A percentile compares a stretch with the other conserved stretches of the same genome.
phyloP scores from a whole-genome alignment of 1,140 invertebrate species.

The Drosophila lacteicornis region DNA sequence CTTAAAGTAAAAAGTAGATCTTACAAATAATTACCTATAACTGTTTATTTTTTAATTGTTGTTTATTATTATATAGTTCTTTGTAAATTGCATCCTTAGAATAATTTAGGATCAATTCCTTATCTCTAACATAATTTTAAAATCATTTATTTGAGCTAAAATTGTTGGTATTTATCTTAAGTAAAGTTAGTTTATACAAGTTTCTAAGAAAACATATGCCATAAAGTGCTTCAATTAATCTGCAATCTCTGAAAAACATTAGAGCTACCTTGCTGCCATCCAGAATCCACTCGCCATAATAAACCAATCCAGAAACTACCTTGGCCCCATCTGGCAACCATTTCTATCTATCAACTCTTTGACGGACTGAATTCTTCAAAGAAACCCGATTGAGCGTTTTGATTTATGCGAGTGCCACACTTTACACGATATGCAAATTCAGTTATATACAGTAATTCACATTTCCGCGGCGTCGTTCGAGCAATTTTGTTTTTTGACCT shows the following conservation, averaged over 20 bases:
- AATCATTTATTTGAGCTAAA: no score
- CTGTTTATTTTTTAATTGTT: no score
- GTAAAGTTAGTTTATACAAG: no score
- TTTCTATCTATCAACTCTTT: constrained; percentile 2
- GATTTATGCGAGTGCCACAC: constrained; percentile 43
- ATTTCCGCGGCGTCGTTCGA: constrained; percentile 30
- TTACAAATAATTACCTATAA: no score
- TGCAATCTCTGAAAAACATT: neutral
- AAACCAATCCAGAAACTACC: neutral
- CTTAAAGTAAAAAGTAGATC: no score
- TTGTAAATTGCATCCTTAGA: no score
- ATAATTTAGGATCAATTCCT: no score
- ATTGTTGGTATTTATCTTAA: no score
- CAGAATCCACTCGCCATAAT: neutral
- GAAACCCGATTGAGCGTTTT: constrained; percentile 30
- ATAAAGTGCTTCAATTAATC: no score
- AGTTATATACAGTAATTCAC: constrained; percentile 38
- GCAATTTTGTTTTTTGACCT: constrained; percentile 23
- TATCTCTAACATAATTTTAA: no score
- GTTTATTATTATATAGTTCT: no score
- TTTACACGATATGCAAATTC: constrained; percentile 27
- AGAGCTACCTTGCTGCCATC: neutral
- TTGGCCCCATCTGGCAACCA: constrained; percentile 21
- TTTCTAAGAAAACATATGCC: no score
- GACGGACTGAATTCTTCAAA: constrained; percentile 19